Evolutionary conservation across 2,888 invertebrate genomes (phyloP), one percentile per base, ranked within the genome.

Genomic region (Dicyrtoma fusca): DNA sequence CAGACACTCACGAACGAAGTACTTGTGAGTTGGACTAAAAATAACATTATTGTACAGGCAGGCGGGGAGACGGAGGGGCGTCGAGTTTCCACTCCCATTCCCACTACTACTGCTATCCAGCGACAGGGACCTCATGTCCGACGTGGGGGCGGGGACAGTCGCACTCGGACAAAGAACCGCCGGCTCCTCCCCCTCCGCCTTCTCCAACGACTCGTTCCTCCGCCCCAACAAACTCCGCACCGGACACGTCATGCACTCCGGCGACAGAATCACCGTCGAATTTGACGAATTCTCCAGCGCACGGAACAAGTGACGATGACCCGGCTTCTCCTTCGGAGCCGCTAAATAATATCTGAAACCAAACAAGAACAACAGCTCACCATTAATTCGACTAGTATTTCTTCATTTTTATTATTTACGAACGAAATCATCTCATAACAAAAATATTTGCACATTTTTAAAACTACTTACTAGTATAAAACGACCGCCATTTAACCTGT

Each of bases 261-360:
- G 82, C 4, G 81, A 74, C 0, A 74, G 68, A 17, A 77, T 65
- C 17, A 77, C 71, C 26, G 84, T 83, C 1, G 84, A 82, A 69
- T 85, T 84, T 51, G 83, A 83, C 74, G 86, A 85, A 3, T 81
- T 80, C 73, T 85, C 83, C 0, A 86, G 85, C 1, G 91, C 88
- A 82, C 91, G 88, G 85, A 91, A 94, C 76, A 95, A 85, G 83
- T 95, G 95, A 1, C 92, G 87, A 82, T 91, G 90, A 0, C 92
- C 91, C 0, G 95, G 92, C 77, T 89, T 87, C 63, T 89, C 89
- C 79, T 90, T 90, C 1, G 90, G 90, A 6, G 92, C 91, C 47
- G 92, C 93, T 79, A 92, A 88, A 81, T 91, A 92, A 84, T 93
- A 95, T 74, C 92, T 92, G 85, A n/a, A n/a, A n/a, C n/a, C n/a